Evolutionary conservation across 2,797 vertebrate genomes (phyloP).

Genomic region (Labroides dimidiatus): DNA sequence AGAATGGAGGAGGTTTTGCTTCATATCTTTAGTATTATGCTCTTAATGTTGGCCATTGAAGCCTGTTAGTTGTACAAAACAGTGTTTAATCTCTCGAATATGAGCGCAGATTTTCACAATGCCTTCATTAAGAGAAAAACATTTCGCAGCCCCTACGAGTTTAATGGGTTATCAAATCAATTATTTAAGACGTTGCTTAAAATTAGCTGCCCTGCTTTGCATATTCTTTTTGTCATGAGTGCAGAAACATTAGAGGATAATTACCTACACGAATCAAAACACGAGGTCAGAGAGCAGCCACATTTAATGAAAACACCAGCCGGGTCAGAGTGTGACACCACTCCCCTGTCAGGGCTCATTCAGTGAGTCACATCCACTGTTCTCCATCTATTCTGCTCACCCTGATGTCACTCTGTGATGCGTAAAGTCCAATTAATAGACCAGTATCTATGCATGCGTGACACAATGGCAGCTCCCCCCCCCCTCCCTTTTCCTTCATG

Average conservation of each 20-base stretch:
- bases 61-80: neutral
- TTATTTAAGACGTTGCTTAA: neutral
- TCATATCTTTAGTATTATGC: neutral
- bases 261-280: constrained; percentile 58
- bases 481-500: constrained; percentile 45
- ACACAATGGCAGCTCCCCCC: constrained; percentile 71
- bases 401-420: constrained; percentile 65
- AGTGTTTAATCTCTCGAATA: neutral
- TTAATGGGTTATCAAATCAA: neutral
- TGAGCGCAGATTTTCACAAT: neutral
- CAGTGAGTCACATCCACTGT: constrained; percentile 41
- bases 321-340: constrained; percentile 54
- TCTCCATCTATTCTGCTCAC: constrained; percentile 51
- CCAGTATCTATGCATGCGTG: constrained; percentile 66
- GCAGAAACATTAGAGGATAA: constrained; percentile 44
- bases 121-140: neutral
- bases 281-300: constrained; percentile 57
- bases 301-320: constrained; percentile 40
- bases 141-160: neutral
- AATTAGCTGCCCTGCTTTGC: constrained; percentile 15
- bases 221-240: constrained; percentile 10
- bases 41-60: neutral
- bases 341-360: constrained; percentile 56
- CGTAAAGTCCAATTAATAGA: constrained; percentile 76
- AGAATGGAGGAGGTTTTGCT: too few relatives aligned